Percentiles rank a stretch among this genome's conserved stretches.
Conservation (phyloP, 2,888 invertebrate species). For the Portevinia maculata region DNA sequence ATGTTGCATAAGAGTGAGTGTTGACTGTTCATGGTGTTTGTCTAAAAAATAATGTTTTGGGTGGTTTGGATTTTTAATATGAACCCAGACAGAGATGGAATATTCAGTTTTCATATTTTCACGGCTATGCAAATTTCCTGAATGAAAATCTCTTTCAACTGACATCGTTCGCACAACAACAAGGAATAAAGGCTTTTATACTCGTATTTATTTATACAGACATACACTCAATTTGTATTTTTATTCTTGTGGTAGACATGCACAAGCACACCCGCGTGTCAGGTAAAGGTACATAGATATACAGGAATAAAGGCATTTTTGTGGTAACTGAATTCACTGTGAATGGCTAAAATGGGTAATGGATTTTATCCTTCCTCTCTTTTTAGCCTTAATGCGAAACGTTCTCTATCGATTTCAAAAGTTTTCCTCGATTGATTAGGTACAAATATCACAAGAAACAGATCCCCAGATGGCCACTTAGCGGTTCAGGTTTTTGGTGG, state of each 20-base stretch:
- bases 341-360: not conserved
- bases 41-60: not conserved
- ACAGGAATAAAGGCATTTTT: not conserved
- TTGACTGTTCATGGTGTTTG: not conserved
- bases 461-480: too few relatives aligned
- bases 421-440: too few relatives aligned
- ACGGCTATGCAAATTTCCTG: slow-evolving; percentile 46
- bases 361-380: too few relatives aligned
- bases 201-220: slow-evolving; percentile 12
- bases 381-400: too few relatives aligned
- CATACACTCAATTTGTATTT: not conserved
- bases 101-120: slow-evolving; percentile 23
- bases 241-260: not conserved
- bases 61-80: not conserved
- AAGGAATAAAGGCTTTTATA: slow-evolving; percentile 3
- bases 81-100: not conserved
- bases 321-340: not conserved
- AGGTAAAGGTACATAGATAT: too few relatives aligned
- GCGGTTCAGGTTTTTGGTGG: too few relatives aligned
- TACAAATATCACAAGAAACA: too few relatives aligned
- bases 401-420: too few relatives aligned
- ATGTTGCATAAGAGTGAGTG: not conserved
- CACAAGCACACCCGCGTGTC: too few relatives aligned
- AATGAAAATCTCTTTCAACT: slow-evolving; percentile 54
- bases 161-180: slow-evolving; percentile 30